These are phyloP conservation scores for Saccopteryx bilineata DNA, from an alignment of 2,113 vertebrate genomes.

Conservation along the genomic window DNA sequence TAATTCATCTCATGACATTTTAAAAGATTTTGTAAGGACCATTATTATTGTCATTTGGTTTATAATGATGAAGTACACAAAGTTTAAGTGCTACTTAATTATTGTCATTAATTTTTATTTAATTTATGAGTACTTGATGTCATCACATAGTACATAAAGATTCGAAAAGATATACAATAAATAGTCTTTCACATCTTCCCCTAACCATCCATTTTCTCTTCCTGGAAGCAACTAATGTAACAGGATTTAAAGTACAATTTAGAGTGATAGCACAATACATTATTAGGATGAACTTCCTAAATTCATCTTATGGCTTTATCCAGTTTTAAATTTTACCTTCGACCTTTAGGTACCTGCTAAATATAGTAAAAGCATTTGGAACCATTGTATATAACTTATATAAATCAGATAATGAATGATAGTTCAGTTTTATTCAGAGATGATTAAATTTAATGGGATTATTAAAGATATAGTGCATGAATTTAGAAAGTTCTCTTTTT, in stretches of 20 bases:
- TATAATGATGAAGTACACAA: background rate
- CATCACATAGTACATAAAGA: background rate
- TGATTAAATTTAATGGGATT: slow-evolving; percentile 44
- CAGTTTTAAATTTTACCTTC: slow-evolving; percentile 26
- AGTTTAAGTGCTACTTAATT: slow-evolving; percentile 47
- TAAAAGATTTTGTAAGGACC: slow-evolving; percentile 9
- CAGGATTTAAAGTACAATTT: background rate
- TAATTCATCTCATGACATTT: background rate
- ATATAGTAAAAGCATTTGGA: background rate
- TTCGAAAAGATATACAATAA: background rate
- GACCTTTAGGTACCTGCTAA: background rate
- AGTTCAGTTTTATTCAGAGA: background rate
- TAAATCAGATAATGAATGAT: background rate
- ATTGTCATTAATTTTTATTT: slow-evolving; percentile 61
- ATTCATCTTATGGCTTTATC: background rate
- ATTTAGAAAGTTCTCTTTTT: slow-evolving; percentile 52
- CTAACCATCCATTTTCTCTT: background rate
- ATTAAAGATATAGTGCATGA: slow-evolving; percentile 4
- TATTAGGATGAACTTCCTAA: background rate
- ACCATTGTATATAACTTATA: background rate
- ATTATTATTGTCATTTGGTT: slow-evolving; percentile 50
- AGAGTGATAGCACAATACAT: background rate
- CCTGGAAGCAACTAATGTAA: background rate
- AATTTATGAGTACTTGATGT: slow-evolving; percentile 9
- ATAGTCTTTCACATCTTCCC: background rate